A percentile compares a stretch with the other conserved stretches of the same genome.
Conservation (phyloP, 2,888 invertebrate species). For the Stenodera caucasica region DNA sequence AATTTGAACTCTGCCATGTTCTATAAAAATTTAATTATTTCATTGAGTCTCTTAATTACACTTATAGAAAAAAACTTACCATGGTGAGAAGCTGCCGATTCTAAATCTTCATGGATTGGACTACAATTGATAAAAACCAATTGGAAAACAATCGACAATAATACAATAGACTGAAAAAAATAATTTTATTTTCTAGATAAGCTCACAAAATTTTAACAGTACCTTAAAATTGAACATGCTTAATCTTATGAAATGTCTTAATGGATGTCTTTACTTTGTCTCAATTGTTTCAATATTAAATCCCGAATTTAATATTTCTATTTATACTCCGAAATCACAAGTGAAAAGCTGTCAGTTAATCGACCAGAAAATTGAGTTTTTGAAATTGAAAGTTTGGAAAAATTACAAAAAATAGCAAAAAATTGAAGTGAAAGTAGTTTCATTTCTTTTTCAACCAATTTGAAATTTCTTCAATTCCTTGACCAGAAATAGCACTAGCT, state of each 20-base stretch:
- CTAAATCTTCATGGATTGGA: constrained; percentile 37
- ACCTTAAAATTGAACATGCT: constrained; percentile 26
- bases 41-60: not conserved
- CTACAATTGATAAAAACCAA: constrained; percentile 15
- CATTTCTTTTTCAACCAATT: constrained; percentile 58
- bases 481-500: constrained; percentile 72
- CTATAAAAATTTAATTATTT: constrained; percentile 17
- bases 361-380: not conserved
- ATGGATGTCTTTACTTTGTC: not conserved
- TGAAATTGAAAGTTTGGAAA: constrained; percentile 22
- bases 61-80: constrained; percentile 31
- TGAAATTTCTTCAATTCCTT: constrained; percentile 69
- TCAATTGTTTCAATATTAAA: no score
- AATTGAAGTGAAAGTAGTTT: constrained; percentile 22
- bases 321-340: constrained; percentile 1
- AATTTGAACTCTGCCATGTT: constrained; percentile 69
- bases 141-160: constrained; percentile 16
- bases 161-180: constrained; percentile 14
- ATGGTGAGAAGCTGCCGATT: constrained; percentile 37
- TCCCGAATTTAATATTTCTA: constrained; percentile 1
- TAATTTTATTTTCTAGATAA: not conserved
- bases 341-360: constrained; percentile 1
- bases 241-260: constrained; percentile 7
- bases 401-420: constrained; percentile 10
- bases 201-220: not conserved